Base-by-base conservation (phyloP, 2,888 invertebrate species). In the Aradus depressus region DNA sequence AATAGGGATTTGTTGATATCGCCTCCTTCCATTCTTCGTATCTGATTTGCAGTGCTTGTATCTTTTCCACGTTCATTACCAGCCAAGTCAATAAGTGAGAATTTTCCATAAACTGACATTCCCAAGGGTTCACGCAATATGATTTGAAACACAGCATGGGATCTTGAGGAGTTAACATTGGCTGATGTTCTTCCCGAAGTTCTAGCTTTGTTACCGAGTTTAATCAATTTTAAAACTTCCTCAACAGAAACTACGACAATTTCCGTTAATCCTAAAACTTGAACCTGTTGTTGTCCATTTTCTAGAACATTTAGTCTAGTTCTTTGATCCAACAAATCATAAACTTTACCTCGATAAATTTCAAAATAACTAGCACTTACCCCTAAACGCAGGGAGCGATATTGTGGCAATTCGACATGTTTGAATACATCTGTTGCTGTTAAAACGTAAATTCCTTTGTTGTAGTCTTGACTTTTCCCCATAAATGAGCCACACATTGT, bases 401-500 rank as follows among this genome's bases (percentile, higher is more conserved):
- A 92, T 66, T 87, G 87, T 44, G 85, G 73, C 52, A 82, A 80
- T 64, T 81, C 80, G 42, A 89, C 77, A 68, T 81, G 81, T 62
- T 77, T 75, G 72, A 96, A 96, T 49, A 96, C 92, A 70, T 96
- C 95, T 63, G 84, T 83, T 54, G 95, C 85, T 52, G 91, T 93
- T 84, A 97, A 85, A 56, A 95, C 95, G 72, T 98, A 98, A 58
- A 98, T 93, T 57, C 97, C 98, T 68, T 88, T 89, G 68, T 88
- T 85, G 70, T 92, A 93, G 73, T 96, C 93, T 72, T 96, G 96
- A 60, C 81, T 85, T 74, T 87, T 93, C 53, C 84, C 92, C 73
- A 81, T 86, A 67, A 86, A 96, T 69, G 87, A 93, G n/a, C 97
- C 97, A 38, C 97, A 97, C 97, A 98, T 98, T 31, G 97, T 98